These are phyloP conservation scores for Platyscapa corneri DNA, from an alignment of 1,140 invertebrate species.

Conservation along the genomic window DNA sequence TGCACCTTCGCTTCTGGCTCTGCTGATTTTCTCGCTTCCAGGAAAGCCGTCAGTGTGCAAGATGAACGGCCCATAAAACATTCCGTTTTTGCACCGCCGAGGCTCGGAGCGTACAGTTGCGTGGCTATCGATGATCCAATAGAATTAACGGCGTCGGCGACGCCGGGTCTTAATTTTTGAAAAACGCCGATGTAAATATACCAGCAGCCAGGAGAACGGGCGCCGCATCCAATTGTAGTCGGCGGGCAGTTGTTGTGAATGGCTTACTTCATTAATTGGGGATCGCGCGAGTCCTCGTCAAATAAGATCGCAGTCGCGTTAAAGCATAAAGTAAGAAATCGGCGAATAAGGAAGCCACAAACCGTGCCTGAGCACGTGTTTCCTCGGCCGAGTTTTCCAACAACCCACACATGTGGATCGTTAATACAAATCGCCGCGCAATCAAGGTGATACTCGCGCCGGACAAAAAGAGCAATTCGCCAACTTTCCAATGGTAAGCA, in stretches of 20 bases:
- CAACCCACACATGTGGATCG: conserved; percentile 12
- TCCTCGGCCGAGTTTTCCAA: conserved; percentile 7
- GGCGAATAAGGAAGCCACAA: background rate
- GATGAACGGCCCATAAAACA: conserved; percentile 28
- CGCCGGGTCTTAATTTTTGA: background rate
- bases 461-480: conserved; percentile 21
- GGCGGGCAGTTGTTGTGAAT: background rate
- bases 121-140: no score
- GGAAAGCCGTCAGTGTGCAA: background rate
- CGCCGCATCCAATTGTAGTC: no score
- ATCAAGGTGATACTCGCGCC: background rate
- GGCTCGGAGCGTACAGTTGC: no score
- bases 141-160: no score
- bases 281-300: background rate
- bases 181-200: no score
- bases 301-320: background rate
- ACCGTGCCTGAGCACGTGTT: background rate
- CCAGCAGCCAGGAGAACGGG: no score
- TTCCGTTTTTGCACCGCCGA: no score
- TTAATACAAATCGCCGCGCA: conserved; percentile 3
- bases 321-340: background rate
- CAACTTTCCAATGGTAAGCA: conserved; percentile 18
- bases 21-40: background rate
- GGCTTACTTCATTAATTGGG: background rate
- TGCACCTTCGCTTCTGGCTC: no score